Conservation (phyloP, 2,888 invertebrate genomes). For the Cheilosia pagana region DNA sequence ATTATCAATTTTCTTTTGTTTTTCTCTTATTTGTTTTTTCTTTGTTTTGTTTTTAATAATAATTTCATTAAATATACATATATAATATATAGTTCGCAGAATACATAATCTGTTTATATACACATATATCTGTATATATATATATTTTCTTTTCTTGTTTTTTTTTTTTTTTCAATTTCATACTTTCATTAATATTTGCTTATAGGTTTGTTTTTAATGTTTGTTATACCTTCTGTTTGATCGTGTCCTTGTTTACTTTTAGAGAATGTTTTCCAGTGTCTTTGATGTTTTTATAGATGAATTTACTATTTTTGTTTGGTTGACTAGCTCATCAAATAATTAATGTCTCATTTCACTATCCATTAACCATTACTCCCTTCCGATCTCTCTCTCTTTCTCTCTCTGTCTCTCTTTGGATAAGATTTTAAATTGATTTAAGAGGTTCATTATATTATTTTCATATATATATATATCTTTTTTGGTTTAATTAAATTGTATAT, state of each 20-base stretch:
- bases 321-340: conserved; percentile 5
- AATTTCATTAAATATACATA: conserved; percentile 61
- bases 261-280: background rate
- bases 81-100: conserved; percentile 65
- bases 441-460: conserved; percentile 25
- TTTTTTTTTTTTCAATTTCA: conserved; percentile 14
- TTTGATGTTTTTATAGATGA: background rate
- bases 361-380: background rate
- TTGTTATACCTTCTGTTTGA: conserved; percentile 14
- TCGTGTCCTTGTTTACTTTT: conserved; percentile 7
- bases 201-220: conserved; percentile 33
- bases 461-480: conserved; percentile 26
- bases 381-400: background rate
- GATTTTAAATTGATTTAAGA: conserved; percentile 34
- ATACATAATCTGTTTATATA: conserved; percentile 54
- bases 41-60: conserved; percentile 32
- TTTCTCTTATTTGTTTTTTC: conserved; percentile 12
- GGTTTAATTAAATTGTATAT: conserved; percentile 40
- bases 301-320: conserved; percentile 5
- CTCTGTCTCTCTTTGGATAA: conserved; percentile 7
- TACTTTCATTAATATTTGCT: conserved; percentile 64
- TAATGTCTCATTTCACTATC: no score
- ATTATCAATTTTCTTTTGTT: conserved; percentile 47
- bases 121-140: conserved; percentile 33
- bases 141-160: conserved; percentile 16